phyloP scores from a whole-genome alignment of 2,113 vertebrate species.

The Pica pica region DNA sequence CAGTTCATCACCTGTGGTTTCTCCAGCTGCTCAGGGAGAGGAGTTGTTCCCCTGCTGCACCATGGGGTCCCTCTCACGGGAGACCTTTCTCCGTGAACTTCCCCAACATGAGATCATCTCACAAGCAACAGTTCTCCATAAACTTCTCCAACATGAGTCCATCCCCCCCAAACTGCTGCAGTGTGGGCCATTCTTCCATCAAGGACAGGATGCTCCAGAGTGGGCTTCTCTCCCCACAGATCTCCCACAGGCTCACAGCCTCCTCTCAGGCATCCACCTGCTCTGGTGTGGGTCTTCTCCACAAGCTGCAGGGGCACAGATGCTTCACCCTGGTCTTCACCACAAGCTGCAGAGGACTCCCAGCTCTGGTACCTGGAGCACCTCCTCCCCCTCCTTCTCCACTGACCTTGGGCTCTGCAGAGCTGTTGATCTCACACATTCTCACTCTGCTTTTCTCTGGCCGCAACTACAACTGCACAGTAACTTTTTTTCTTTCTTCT shows the following conservation, averaged over 20 bases:
- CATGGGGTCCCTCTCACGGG: not conserved
- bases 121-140: no score
- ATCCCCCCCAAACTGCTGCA: not conserved
- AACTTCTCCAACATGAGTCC: not conserved
- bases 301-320: not conserved
- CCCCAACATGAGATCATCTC: not conserved
- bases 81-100: not conserved
- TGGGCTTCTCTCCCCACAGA: not conserved
- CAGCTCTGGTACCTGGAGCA: not conserved
- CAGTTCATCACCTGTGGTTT: not conserved
- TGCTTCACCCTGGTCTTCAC: not conserved
- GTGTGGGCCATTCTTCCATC: not conserved
- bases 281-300: accelerated
- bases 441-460: not conserved
- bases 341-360: not conserved
- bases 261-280: not conserved
- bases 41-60: not conserved
- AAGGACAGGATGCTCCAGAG: not conserved
- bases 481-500: not conserved
- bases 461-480: not conserved
- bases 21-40: not conserved
- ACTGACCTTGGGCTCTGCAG: not conserved
- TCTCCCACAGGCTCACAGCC: not conserved
- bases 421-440: not conserved
- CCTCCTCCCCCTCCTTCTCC: not conserved